Conservation (phyloP, 1,140 invertebrate genomes). For the Dufourea novaeangliae region DNA sequence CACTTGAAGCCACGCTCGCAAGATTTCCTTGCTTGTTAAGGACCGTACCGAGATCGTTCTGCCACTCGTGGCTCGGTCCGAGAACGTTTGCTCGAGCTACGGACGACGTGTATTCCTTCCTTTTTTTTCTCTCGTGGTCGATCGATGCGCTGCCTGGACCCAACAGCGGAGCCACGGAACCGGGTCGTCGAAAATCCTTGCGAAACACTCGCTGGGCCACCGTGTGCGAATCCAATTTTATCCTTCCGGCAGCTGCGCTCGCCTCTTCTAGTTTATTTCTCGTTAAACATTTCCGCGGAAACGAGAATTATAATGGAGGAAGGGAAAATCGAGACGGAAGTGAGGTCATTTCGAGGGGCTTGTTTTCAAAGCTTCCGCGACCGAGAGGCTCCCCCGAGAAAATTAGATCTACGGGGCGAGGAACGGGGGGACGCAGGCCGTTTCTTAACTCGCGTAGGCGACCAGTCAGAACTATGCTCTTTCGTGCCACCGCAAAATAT, state of each 20-base stretch:
- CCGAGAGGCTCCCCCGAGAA: neutral
- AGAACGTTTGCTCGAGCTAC: no score
- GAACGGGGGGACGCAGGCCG: neutral
- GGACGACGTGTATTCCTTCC: no score
- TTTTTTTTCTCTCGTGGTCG: neutral
- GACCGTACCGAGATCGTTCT: no score
- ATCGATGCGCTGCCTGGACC: neutral
- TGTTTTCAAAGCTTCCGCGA: no score
- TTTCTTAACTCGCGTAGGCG: slow-evolving; percentile 36
- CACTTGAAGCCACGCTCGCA: slow-evolving; percentile 22
- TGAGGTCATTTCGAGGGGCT: no score
- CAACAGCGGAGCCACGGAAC: no score
- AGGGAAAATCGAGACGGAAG: no score
- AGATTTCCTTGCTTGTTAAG: slow-evolving; percentile 37
- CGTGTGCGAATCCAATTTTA: slow-evolving; percentile 54
- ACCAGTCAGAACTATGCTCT: slow-evolving; percentile 3
- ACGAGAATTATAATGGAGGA: no score
- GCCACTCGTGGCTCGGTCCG: no score
- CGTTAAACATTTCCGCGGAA: slow-evolving; percentile 42
- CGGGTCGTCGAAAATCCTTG: slow-evolving; percentile 26
- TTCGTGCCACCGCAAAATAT: slow-evolving; percentile 36
- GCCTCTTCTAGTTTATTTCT: slow-evolving; percentile 52
- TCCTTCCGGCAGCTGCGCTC: slow-evolving; percentile 54
- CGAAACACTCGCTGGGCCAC: slow-evolving; percentile 27
- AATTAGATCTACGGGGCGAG: no score